Evolutionary conservation across 1,140 invertebrate species (phyloP), one percentile per base, ranked within the genome.

Genomic region (Drosophila repletoides): DNA sequence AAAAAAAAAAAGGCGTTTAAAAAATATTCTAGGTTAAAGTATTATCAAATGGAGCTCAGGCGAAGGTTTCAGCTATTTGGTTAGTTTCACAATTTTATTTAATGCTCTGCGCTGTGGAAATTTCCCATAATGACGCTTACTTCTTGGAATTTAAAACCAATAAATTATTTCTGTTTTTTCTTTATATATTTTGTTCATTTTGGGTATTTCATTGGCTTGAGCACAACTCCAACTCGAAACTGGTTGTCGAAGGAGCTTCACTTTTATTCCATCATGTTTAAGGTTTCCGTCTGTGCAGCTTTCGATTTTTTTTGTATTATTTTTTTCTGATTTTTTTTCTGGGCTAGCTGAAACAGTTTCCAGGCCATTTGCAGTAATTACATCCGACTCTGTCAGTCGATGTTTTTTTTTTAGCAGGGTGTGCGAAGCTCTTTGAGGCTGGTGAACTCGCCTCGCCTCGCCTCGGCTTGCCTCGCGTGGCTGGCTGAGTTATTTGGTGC

Each of bases 211-310:
- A 48, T 65, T n/a, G n/a, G 40, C 60, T 56, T 45, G 14, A 64
- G 28, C 31, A 40, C 21, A 48, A 48, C 17, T 26, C 22, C 12
- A 60, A 21, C n/a, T 31, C 24, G 14, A 60, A 66, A 66, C 63
- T 60, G 63, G 63, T 66, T 66, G 55, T 51, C 55, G 55, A 49
- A 66, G 63, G 63, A 66, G 45, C 63, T 66, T 66, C 63, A 66
- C 63, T 66, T 59, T 66, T 60, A 59, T 60, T 26, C 38, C 15
- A 49, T 53, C 9, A 51, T n/a, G 38, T 19, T 56, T 58, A 22
- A 21, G 43, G 33, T 43, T 33, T 41, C 28, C 29, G 43, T 61
- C 41, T 38, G 17, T 55, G 17, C 15, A 49, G 45, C 45, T 66
- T 60, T 66, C 55, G 55, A 43, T 66, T 59, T 58, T 49, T 64